phyloP scores from a whole-genome alignment of 2,888 invertebrate genomes.

The Callyntrura guangdongensis region DNA sequence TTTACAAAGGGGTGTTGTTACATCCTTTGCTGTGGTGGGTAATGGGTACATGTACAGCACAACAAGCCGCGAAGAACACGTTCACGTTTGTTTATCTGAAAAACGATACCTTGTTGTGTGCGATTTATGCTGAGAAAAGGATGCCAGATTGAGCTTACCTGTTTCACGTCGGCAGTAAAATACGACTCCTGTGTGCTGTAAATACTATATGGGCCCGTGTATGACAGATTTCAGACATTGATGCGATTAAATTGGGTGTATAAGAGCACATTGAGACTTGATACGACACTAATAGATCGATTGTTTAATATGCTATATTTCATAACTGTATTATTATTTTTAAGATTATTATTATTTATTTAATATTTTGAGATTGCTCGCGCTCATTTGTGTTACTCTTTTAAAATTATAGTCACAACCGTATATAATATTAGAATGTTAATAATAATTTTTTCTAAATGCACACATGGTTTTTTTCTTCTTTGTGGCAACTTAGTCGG shows the following conservation, averaged over 20 bases:
- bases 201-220: too few species aligned
- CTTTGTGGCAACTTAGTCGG: conserved; percentile 56
- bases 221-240: too few species aligned
- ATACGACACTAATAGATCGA: too few species aligned
- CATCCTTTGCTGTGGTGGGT: not conserved
- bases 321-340: too few species aligned
- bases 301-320: too few species aligned
- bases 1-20: conserved; percentile 20
- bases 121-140: not conserved
- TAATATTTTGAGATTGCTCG: not conserved
- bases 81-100: conserved; percentile 2
- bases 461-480: conserved; percentile 68
- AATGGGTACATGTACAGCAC: not conserved
- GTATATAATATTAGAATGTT: conserved; percentile 38
- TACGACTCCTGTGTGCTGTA: too few species aligned
- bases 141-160: too few species aligned
- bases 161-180: too few species aligned
- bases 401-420: conserved; percentile 69
- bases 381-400: conserved; percentile 58
- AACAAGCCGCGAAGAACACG: not conserved
- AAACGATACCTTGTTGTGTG: not conserved
- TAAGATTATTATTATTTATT: not conserved
- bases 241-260: too few species aligned
- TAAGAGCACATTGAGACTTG: too few species aligned
- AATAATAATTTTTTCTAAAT: conserved; percentile 65